Evolutionary conservation across 2,888 invertebrate genomes (phyloP), one percentile per base, ranked within the genome.

Genomic region (Parapristionchus giblindavisi): DNA sequence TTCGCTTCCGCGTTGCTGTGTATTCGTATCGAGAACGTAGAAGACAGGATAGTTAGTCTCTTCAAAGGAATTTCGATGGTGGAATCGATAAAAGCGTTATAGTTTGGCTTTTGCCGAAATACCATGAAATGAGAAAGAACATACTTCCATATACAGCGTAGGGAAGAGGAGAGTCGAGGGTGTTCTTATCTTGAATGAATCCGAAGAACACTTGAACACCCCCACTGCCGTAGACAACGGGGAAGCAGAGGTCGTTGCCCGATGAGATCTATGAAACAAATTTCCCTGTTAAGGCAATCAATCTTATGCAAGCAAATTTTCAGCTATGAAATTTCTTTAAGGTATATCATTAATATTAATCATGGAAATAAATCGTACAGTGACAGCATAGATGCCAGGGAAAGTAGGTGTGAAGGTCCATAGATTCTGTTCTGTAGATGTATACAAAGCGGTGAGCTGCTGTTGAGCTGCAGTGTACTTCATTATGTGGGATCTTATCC

Each of bases 121-220:
- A n/a, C n/a, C n/a, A n/a, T n/a, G n/a, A 24, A 17, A 60, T n/a
- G 1, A 6, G 36, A 17, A 38, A 11, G 1, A 0, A n/a, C 17
- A 14, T 27, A 65, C 65, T 38, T 65, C 65, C 65, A 21, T 48
- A 65, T 21, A 65, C 48, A 6, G 65, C 65, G 32, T 48, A 65
- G 29, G 65, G 43, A 2, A 29, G 27, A 5, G 65, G 65, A 2
- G 48, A 48, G 29, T 65, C 48, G 3, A 65, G n/a, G 43, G 34
- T 24, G 21, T 65, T 48, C 17, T 65, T 29, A 21, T 48, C 38
- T 21, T 65, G 65, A n/a, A 65, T 48, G 48, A 65, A 65, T 6
- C 65, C 65, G 4, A 21, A 27, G 48, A 65, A 65, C 1, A 65
- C 65, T 38, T 65, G 48, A 24, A 8, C 27, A 14, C 29, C 29